A percentile compares a stretch with the other conserved stretches of the same genome.
Evolutionary conservation across 2,797 vertebrate genomes (phyloP).

Genomic region (Sebastes matsubarae): DNA sequence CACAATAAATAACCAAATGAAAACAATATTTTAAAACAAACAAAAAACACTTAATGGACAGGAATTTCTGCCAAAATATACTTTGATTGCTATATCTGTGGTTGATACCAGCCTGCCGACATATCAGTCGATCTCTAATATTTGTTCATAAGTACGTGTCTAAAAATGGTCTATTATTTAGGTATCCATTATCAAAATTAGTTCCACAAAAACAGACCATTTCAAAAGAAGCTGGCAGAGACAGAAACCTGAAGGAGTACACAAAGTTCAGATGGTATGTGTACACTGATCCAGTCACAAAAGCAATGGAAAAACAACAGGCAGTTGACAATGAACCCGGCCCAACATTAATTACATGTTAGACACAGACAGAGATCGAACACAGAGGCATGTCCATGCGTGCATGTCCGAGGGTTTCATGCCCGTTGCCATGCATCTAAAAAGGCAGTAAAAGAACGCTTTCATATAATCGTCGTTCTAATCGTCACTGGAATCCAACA

Average conservation of each 20-base stretch:
- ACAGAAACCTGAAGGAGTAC: slow-evolving; percentile 20
- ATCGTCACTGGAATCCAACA: slow-evolving; percentile 35
- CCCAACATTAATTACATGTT: slow-evolving; percentile 69
- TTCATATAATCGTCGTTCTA: slow-evolving; percentile 20
- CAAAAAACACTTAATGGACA: background rate
- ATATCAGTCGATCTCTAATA: background rate
- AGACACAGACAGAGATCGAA: slow-evolving; percentile 67
- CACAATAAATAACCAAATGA: background rate
- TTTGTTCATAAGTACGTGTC: background rate
- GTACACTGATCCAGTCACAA: slow-evolving; percentile 68
- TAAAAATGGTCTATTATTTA: background rate
- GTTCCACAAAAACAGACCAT: background rate
- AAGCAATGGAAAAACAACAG: slow-evolving; percentile 69
- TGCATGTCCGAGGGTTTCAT: slow-evolving; percentile 59
- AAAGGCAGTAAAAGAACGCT: slow-evolving; percentile 34
- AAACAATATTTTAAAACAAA: background rate
- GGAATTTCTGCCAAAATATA: background rate
- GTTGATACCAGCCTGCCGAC: background rate
- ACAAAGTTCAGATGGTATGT: slow-evolving; percentile 25
- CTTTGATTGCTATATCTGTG: background rate
- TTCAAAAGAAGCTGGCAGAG: slow-evolving; percentile 25
- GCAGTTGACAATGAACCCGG: slow-evolving; percentile 54
- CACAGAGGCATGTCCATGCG: slow-evolving; percentile 62
- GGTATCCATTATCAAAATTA: background rate
- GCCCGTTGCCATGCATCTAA: slow-evolving; percentile 71